phyloP scores from a whole-genome alignment of 2,797 vertebrate species.

The Calcarius lapponicus region DNA sequence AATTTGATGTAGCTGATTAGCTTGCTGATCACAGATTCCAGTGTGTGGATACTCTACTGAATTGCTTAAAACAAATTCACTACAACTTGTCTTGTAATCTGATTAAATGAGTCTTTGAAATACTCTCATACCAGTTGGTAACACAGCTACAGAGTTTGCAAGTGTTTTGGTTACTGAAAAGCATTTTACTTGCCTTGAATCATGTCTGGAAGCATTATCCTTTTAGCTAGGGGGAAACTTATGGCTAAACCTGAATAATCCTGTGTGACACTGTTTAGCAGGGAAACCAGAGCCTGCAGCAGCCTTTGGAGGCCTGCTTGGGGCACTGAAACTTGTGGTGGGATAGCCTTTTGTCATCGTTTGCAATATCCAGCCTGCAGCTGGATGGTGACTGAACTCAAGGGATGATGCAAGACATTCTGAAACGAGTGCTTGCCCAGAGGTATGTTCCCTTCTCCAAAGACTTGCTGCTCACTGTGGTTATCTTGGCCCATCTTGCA shows the following conservation, averaged over 20 bases:
- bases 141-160: background rate
- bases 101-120: background rate
- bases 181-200: background rate
- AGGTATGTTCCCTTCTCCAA: background rate
- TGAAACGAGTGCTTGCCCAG: background rate
- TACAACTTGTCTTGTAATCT: background rate
- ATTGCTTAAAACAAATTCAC: background rate
- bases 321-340: background rate
- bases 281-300: background rate
- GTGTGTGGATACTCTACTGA: background rate
- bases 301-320: fast-evolving
- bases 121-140: background rate
- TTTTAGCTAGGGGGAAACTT: background rate
- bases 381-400: background rate
- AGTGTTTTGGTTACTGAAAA: background rate
- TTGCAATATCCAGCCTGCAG: background rate
- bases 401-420: background rate
- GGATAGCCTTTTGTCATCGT: background rate
- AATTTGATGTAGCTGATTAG: background rate
- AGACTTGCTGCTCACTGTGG: background rate
- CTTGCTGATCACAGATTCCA: background rate
- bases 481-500: background rate
- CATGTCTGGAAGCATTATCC: background rate
- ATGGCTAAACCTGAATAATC: background rate
- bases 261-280: background rate